A percentile compares a stretch with the other conserved stretches of the same genome.
Evolutionary conservation across 2,113 vertebrate species (phyloP).

Genomic region (Lipophrys pholis): DNA sequence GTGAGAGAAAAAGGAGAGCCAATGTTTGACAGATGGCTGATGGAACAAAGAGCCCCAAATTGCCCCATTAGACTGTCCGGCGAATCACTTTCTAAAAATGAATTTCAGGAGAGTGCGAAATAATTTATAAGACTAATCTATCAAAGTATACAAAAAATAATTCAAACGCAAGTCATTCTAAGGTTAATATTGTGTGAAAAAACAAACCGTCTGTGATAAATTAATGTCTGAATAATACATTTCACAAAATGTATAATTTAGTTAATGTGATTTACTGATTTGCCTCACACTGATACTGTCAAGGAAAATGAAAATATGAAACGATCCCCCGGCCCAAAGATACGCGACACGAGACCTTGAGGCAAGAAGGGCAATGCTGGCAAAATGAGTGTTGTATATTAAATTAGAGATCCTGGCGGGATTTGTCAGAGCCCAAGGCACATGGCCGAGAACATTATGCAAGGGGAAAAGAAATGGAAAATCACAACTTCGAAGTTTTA

Average conservation of each 20-base stretch:
- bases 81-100: conserved; percentile 57
- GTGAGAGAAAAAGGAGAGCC: conserved; percentile 19
- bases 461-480: conserved; percentile 32
- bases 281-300: conserved; percentile 44
- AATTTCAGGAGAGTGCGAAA: conserved; percentile 58
- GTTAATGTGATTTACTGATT: conserved; percentile 64
- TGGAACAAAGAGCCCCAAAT: conserved; percentile 66
- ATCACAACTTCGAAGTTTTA: conserved; percentile 27
- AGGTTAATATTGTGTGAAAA: conserved; percentile 69
- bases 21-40: conserved; percentile 57
- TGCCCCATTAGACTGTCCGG: conserved; percentile 71
- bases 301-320: conserved; percentile 60
- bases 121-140: conserved; percentile 73
- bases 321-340: conserved; percentile 23
- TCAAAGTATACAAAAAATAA: conserved; percentile 68
- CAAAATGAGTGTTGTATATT: conserved; percentile 56
- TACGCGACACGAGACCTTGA: conserved; percentile 44
- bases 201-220: conserved; percentile 69
- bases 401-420: conserved; percentile 57
- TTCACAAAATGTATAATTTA: conserved; percentile 75
- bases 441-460: conserved; percentile 42
- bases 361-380: conserved; percentile 49
- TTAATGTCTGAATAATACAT: conserved; percentile 76
- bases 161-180: conserved; percentile 43
- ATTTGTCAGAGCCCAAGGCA: conserved; percentile 39